Evolutionary conservation across 1,140 invertebrate genomes (phyloP), one percentile per base, ranked within the genome.

Genomic region (Sycobia sp.): DNA sequence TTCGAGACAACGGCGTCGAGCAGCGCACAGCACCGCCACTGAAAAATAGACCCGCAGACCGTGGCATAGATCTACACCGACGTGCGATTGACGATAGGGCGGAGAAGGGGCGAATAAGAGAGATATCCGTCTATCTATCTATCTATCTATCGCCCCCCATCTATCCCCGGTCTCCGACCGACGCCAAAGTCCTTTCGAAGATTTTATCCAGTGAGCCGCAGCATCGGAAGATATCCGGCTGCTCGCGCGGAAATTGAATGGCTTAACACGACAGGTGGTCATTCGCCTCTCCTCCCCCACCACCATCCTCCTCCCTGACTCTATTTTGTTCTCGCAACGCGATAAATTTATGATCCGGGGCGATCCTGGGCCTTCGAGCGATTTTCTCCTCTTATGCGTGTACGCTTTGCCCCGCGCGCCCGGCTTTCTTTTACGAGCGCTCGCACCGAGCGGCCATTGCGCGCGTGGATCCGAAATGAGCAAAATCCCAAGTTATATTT

Each of bases 191-290:
- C 47, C 36, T 29, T 39, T 59, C 32, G 16, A 11, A 13, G 20
- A 51, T 60, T 41, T 60, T 13, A 14, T 11, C 22, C 20, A 27
- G 11, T 29, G 32, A 23, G 23, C 4, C 3, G 3, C 32, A 51
- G 49, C 4, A 22, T 18, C 29, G 22, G 14, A n/a, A 50, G 38
- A 39, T 49, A 59, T 49, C 22, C 46, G 47, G 10, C 32, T 5
- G 8, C 7, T n/a, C 10, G 41, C 29, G 13, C 34, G 47, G 47
- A 61, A 61, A 61, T 61, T 53, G 49, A 53, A 61, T 61, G 27
- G 59, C 46, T 53, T 44, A 53, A 61, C 49, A 53, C 49, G 49
- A 54, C 49, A 61, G 38, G 50, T 53, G 50, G 59, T 44, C 39
- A 54, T 54, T 61, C 47, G n/a, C 2, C 25, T 34, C 34, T 57